phyloP scores from a whole-genome alignment of 2,797 vertebrate species.

The Pteropus rufus region DNA sequence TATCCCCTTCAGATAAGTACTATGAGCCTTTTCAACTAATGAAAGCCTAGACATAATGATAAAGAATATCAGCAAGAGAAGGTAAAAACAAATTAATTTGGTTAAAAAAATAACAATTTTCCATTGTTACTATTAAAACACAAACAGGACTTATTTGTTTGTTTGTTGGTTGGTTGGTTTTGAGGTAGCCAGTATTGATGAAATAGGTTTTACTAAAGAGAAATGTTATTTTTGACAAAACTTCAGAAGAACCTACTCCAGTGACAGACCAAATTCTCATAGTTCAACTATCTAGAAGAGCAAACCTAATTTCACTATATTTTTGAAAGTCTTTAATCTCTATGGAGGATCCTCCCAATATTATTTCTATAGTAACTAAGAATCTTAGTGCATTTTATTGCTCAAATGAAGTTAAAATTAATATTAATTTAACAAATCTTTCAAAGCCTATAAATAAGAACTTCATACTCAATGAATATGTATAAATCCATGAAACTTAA shows the following conservation, averaged over 20 bases:
- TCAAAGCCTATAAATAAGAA: background rate
- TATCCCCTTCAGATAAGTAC: background rate
- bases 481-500: background rate
- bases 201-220: background rate
- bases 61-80: background rate
- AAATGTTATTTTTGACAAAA: background rate
- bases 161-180: background rate
- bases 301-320: background rate
- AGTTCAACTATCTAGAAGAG: background rate
- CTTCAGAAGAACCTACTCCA: background rate
- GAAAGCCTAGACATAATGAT: background rate
- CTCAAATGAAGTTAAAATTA: conserved; percentile 37
- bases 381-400: conserved; percentile 28
- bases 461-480: background rate
- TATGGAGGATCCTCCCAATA: background rate
- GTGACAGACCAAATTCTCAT: background rate
- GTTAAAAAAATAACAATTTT: background rate
- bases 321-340: background rate
- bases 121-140: background rate
- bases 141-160: background rate
- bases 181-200: background rate
- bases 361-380: background rate
- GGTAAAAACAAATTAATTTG: background rate
- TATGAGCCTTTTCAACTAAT: background rate
- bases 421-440: background rate